Base-by-base conservation (phyloP, 2,888 invertebrate species). In the Bedellia somnulentella region DNA sequence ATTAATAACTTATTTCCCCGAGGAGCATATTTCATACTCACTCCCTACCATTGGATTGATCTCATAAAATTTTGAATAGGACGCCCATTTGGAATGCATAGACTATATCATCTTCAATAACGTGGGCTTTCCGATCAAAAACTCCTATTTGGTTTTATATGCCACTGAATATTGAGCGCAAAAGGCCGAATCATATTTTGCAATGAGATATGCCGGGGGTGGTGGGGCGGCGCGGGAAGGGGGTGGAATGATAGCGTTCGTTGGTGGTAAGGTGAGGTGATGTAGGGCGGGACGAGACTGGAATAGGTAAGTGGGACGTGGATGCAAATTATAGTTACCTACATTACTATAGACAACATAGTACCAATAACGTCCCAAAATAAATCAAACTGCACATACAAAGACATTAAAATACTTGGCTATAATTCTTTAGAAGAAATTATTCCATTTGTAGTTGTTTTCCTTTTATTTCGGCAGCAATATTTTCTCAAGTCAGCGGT, bases 101-200 rank as follows among this genome's bases (percentile, higher is more conserved):
- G 31, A 11, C 15, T 22, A 21, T 21, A 17, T 17, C 25, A 15
- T 15, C 29, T 18, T 24, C 24, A 23, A 29, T 24, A 15, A 14
- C 29, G 45, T n/a, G 6, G 24, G 17, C n/a, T 13, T 6, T 22
- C 49, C 49, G 51, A 53, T 55, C 57, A 53, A 58, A 56, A 57
- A 57, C 49, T 56, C 50, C 49, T 46, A 56, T 57, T 51, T 47
- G 43, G 41, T 48, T 58, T 58, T 57, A 57, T 62, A 58, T 52
- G 57, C 55, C 58, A 55, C 55, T 64, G 64, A 64, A 67, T 67
- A 63, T 55, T 58, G 58, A 61, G 52, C 47, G 52, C n/a, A 45
- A 43, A 47, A 16, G 45, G 39, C 35, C 41, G 44, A 38, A 39
- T 42, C 41, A 45, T 54, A 53, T 57, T 58, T 60, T 53, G 49